Conservation (phyloP, 2,888 invertebrate species). For the Drosophila eohydei region DNA sequence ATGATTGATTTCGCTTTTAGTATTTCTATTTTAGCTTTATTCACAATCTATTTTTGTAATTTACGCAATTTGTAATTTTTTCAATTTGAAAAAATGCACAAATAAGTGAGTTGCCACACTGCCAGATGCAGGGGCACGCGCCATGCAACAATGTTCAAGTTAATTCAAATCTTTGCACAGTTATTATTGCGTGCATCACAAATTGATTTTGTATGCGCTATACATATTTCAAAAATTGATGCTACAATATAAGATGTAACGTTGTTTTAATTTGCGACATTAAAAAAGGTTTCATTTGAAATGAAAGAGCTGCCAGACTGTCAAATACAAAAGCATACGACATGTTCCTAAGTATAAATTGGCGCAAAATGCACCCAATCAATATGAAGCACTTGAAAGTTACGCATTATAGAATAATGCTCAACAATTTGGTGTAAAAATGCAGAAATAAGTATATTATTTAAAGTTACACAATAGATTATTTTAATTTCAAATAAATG, state of each 20-base stretch:
- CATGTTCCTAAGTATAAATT: not conserved
- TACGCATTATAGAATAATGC: not conserved
- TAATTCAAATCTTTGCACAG: not conserved
- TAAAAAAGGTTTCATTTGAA: conserved; percentile 8
- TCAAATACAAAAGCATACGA: not conserved
- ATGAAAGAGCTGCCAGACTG: conserved; percentile 10
- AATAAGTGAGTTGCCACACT: conserved; percentile 1
- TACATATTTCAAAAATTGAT: too few species aligned
- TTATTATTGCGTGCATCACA: rapidly evolving
- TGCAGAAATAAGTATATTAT: not conserved
- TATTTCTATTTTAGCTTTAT: conserved; percentile 30
- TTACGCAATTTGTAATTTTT: conserved; percentile 24
- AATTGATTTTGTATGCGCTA: not conserved
- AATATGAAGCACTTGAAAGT: not conserved
- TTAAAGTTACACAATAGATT: not conserved
- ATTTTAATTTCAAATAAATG: not conserved
- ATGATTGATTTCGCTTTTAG: conserved; percentile 33
- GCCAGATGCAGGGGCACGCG: too few species aligned
- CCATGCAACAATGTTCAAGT: not conserved
- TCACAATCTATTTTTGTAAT: conserved; percentile 34
- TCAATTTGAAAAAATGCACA: conserved; percentile 23
- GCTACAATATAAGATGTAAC: not conserved
- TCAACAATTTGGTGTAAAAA: conserved; percentile 14
- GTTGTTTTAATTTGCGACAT: conserved; percentile 1
- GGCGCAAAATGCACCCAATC: not conserved